A percentile compares a stretch with the other conserved stretches of the same genome.
Conservation (phyloP, 2,113 vertebrate genomes). For the Chloropsis cyanopogon region DNA sequence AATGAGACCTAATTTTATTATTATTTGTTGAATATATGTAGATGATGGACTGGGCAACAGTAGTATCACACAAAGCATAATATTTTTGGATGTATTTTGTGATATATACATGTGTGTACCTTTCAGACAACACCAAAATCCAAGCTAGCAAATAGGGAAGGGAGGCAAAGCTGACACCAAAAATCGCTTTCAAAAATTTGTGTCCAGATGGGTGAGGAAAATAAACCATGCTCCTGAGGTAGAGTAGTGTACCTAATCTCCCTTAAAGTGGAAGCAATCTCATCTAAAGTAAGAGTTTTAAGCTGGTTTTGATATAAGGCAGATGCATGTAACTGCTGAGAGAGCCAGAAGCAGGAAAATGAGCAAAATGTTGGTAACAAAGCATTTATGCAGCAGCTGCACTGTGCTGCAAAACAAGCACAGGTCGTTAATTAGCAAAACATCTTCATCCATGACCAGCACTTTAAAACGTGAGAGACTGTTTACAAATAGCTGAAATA, state of each 20-base stretch:
- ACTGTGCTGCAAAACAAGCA: not conserved
- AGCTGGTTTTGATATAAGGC: not conserved
- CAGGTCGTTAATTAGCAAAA: not conserved
- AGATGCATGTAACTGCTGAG: not conserved
- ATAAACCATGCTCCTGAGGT: not conserved
- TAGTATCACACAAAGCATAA: not conserved
- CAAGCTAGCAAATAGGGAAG: not conserved
- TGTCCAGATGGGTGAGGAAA: not conserved
- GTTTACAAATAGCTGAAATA: not conserved
- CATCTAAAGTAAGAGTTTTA: not conserved
- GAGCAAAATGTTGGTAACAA: not conserved
- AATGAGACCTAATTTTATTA: not conserved
- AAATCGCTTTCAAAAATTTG: not conserved
- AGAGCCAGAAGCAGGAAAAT: not conserved
- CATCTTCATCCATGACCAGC: not conserved
- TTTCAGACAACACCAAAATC: not conserved
- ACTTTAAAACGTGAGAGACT: not conserved
- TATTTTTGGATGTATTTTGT: not conserved
- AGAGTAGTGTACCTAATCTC: not conserved
- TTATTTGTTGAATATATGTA: not conserved
- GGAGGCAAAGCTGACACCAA: not conserved
- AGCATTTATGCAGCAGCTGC: not conserved
- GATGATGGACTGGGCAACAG: not conserved
- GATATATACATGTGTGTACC: not conserved
- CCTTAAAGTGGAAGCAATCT: not conserved